A percentile compares a stretch with the other conserved stretches of the same genome.
Evolutionary conservation across 2,888 invertebrate species (phyloP).

Genomic region (Pachydiplax longipennis): DNA sequence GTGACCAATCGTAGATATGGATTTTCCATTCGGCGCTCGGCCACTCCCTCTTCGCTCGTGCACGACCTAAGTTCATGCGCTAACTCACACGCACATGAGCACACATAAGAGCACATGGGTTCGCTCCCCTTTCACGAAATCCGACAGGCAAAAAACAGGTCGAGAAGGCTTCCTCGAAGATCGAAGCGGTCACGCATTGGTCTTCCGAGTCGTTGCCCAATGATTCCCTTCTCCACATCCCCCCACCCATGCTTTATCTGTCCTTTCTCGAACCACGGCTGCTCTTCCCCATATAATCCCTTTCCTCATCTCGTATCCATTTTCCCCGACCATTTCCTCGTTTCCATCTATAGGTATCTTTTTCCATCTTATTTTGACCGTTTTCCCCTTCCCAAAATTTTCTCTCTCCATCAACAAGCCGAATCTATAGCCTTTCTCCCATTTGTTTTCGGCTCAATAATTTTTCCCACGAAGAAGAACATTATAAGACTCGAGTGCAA

Average conservation of each 20-base stretch:
- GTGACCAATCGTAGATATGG: conserved; percentile 34
- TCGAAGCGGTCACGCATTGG: conserved; percentile 22
- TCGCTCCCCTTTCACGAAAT: conserved; percentile 31
- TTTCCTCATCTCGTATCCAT: background rate
- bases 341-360: background rate
- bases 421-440: too few species aligned
- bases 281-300: background rate
- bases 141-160: conserved; percentile 22
- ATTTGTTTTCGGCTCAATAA: too few species aligned
- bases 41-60: background rate
- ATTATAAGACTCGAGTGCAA: too few species aligned
- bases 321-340: background rate
- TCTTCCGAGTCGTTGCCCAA: conserved; percentile 3
- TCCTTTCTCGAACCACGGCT: background rate
- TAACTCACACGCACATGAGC: background rate
- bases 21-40: background rate
- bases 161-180: conserved; percentile 6
- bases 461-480: too few species aligned
- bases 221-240: background rate
- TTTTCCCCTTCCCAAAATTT: background rate
- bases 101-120: background rate
- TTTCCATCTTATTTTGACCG: background rate
- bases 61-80: background rate
- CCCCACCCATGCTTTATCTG: background rate
- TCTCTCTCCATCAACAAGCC: background rate